A percentile compares a stretch with the other conserved stretches of the same genome.
phyloP scores from a whole-genome alignment of 2,888 invertebrate species.

The Hermodice carunculata region DNA sequence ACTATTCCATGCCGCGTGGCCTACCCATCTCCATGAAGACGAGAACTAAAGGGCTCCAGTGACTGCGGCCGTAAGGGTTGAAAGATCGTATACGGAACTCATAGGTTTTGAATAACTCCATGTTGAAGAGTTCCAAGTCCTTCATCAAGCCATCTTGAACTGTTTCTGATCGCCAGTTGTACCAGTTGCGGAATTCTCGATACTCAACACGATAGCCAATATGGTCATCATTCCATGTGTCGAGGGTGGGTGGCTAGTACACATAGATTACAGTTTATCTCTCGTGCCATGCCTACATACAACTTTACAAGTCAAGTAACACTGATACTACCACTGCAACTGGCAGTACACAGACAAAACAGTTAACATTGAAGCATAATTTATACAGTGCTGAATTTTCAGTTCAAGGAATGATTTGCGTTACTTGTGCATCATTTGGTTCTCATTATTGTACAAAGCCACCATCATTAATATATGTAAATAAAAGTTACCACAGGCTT shows the following conservation, averaged over 20 bases:
- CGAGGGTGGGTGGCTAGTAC: constrained; percentile 86
- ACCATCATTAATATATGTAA: too few relatives aligned
- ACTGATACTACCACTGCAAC: too few relatives aligned
- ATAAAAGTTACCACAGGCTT: too few relatives aligned
- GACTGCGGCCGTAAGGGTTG: constrained; percentile 93
- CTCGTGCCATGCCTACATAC: too few relatives aligned
- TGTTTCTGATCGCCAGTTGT: constrained; percentile 21
- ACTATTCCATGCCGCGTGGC: too few relatives aligned
- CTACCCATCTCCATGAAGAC: constrained; percentile 54
- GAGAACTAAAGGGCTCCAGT: constrained; percentile 71
- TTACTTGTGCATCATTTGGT: too few relatives aligned
- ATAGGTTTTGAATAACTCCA: constrained; percentile 73
- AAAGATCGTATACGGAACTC: constrained; percentile 93
- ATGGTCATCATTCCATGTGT: constrained; percentile 92
- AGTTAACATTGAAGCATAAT: too few relatives aligned
- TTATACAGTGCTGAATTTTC: too few relatives aligned
- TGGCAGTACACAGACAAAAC: too few relatives aligned
- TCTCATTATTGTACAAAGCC: too few relatives aligned
- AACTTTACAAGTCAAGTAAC: background rate
- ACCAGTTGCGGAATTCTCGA: constrained; percentile 33
- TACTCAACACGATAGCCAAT: constrained; percentile 62
- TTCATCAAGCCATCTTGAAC: constrained; percentile 33
- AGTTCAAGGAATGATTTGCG: too few relatives aligned
- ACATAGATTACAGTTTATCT: too few relatives aligned
- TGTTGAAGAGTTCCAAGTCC: constrained; percentile 11